These are phyloP conservation scores for Eretmocerus hayati DNA, from an alignment of 2,888 invertebrate genomes.

Conservation along the genomic window DNA sequence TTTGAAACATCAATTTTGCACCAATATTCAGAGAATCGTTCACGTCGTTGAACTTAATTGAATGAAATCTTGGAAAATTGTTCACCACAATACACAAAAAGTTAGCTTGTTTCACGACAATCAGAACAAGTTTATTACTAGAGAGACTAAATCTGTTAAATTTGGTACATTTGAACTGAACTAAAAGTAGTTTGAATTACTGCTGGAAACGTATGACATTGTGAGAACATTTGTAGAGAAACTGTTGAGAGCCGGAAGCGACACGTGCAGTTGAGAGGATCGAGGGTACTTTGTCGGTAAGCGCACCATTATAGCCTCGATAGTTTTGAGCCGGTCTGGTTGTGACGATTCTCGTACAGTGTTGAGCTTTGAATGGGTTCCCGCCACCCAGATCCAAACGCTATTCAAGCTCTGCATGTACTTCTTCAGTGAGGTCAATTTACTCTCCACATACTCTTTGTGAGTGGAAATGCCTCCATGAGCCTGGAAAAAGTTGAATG, in stretches of 20 bases:
- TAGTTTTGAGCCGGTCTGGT: constrained; percentile 43
- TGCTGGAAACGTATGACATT: neutral
- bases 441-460: constrained; percentile 52
- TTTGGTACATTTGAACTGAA: too few species aligned
- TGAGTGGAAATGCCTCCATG: constrained; percentile 49
- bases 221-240: neutral
- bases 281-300: neutral
- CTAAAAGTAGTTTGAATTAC: too few species aligned
- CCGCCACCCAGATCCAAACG: constrained; percentile 53
- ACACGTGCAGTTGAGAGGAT: neutral
- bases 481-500: constrained; percentile 42
- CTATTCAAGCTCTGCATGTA: constrained; percentile 52
- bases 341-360: constrained; percentile 46
- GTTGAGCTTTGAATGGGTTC: constrained; percentile 48
- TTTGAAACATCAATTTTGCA: too few species aligned
- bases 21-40: too few species aligned
- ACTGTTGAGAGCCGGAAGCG: neutral
- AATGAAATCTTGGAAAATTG: too few species aligned
- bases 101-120: too few species aligned
- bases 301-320: constrained; percentile 47
- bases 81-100: too few species aligned
- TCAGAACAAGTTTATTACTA: too few species aligned
- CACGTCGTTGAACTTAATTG: too few species aligned
- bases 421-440: constrained; percentile 54
- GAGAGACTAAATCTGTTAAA: too few species aligned